A percentile compares a stretch with the other conserved stretches of the same genome.
phyloP scores from a whole-genome alignment of 2,888 invertebrate genomes.

The Peribatodes rhomboidaria region DNA sequence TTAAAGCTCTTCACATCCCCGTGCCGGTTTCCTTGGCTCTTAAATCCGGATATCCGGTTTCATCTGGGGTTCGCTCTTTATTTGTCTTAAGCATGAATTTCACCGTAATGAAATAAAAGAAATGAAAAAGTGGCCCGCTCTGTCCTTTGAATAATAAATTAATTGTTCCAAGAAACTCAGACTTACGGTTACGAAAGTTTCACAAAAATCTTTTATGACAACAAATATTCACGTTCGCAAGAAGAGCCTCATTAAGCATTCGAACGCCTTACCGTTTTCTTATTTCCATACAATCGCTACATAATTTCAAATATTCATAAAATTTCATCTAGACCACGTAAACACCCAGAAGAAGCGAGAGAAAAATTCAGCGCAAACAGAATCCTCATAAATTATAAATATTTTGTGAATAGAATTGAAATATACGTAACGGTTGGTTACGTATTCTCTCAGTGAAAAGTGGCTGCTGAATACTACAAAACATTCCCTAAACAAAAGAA shows the following conservation, averaged over 20 bases:
- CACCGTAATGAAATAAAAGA: constrained; percentile 39
- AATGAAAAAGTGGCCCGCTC: constrained; percentile 29
- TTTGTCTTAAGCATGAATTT: constrained; percentile 62
- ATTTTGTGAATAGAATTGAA: constrained; percentile 55
- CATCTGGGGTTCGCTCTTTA: constrained; percentile 60
- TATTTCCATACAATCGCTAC: constrained; percentile 30
- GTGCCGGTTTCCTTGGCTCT: constrained; percentile 68
- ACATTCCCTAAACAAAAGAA: constrained; percentile 47
- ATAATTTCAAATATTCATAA: constrained; percentile 38
- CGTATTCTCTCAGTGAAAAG: constrained; percentile 45
- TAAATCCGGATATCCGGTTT: constrained; percentile 73
- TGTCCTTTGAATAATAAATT: constrained; percentile 33
- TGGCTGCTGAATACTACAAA: constrained; percentile 50
- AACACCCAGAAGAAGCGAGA: constrained; percentile 42
- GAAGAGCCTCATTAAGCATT: constrained; percentile 13
- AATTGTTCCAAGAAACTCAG: constrained; percentile 14
- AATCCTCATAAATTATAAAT: constrained; percentile 59
- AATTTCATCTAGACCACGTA: constrained; percentile 32
- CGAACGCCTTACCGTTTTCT: constrained; percentile 10
- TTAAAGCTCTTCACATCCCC: constrained; percentile 60
- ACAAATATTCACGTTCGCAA: not conserved
- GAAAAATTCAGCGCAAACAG: constrained; percentile 47
- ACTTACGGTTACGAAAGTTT: constrained; percentile 18
- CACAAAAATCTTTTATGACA: constrained; percentile 17
- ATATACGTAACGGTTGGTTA: constrained; percentile 54